These are phyloP conservation scores for Leptonema lineaticorne DNA, from an alignment of 1,140 invertebrate species.

Conservation along the genomic window DNA sequence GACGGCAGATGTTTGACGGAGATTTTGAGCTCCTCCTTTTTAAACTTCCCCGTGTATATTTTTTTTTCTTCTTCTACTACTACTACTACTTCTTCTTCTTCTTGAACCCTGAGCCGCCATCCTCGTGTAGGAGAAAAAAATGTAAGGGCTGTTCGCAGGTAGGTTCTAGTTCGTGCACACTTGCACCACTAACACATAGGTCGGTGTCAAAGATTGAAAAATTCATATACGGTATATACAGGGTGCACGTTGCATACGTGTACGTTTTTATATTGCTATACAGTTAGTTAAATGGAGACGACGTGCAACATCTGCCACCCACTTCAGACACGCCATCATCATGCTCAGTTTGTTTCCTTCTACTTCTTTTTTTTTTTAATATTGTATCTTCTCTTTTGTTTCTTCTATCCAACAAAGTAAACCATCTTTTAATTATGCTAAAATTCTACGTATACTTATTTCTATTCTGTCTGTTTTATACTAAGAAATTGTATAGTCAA, in stretches of 20 bases:
- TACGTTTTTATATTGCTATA: no score
- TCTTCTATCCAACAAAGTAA: no score
- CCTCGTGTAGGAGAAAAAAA: background rate
- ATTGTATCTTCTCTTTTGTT: no score
- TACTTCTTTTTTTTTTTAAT: no score
- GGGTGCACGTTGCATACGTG: no score
- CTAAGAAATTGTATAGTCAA: no score
- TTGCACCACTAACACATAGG: background rate
- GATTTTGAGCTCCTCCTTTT: conserved; percentile 20
- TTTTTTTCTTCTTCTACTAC: no score
- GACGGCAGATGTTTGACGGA: conserved; percentile 23
- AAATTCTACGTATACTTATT: no score
- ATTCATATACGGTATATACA: background rate
- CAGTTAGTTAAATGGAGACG: background rate
- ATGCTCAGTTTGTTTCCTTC: no score
- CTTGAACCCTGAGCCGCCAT: background rate
- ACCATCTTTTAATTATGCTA: no score
- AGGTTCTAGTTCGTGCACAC: conserved; percentile 2
- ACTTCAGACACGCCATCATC: background rate
- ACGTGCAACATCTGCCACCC: conserved; percentile 26
- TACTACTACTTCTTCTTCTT: no score
- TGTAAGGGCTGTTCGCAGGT: conserved; percentile 14
- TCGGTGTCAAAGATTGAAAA: background rate
- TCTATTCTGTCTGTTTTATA: no score
- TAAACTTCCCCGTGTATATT: background rate